Evolutionary conservation across 2,797 vertebrate genomes (phyloP).

Genomic region (Aythya fuligula): DNA sequence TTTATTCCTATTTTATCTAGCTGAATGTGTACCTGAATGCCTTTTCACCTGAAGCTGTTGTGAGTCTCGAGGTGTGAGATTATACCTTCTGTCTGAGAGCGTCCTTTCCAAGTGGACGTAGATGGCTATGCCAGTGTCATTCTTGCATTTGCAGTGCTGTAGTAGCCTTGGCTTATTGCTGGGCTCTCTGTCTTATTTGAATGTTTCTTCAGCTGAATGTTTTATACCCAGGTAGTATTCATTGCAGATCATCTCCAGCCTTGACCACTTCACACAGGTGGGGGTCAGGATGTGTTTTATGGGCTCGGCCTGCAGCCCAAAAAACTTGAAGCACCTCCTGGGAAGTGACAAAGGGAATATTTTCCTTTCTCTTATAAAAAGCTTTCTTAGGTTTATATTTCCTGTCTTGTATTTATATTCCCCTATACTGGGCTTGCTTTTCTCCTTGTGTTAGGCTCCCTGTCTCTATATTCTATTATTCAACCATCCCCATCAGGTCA

Average conservation of each 20-base stretch:
- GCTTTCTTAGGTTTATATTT: background rate
- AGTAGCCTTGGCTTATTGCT: background rate
- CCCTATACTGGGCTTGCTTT: background rate
- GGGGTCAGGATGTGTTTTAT: background rate
- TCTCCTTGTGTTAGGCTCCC: background rate
- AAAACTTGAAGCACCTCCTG: background rate
- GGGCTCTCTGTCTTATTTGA: background rate
- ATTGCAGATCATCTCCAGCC: background rate
- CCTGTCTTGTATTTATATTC: background rate
- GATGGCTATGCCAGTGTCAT: background rate
- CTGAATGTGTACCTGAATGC: background rate
- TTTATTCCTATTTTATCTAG: background rate
- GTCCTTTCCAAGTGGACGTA: fast-evolving
- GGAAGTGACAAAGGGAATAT: background rate
- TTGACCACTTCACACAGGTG: background rate
- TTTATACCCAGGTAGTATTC: background rate
- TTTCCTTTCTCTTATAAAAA: background rate
- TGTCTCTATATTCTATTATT: background rate
- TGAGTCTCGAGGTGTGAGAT: background rate
- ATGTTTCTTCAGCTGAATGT: background rate
- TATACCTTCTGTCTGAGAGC: background rate
- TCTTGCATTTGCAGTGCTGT: background rate
- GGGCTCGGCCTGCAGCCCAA: background rate
- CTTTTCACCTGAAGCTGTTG: background rate
- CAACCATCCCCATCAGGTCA: background rate